phyloP scores from a whole-genome alignment of 2,113 vertebrate species.

The Cichladusa arquata region DNA sequence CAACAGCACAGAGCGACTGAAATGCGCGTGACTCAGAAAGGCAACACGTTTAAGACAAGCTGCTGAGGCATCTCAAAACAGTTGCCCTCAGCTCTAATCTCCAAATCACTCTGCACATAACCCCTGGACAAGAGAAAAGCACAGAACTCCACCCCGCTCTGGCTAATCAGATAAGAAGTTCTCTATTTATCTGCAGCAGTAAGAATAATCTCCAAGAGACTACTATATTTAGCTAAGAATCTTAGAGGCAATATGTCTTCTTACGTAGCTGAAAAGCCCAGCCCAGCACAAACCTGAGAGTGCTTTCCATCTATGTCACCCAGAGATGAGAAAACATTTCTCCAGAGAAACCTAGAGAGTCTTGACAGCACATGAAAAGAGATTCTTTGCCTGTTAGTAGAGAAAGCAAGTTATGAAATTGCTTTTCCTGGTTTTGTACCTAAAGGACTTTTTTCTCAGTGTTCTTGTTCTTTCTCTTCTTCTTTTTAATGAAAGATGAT shows the following conservation, averaged over 20 bases:
- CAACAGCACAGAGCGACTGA: rapidly evolving
- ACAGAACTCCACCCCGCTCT: not conserved
- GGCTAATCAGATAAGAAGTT: conserved; percentile 23
- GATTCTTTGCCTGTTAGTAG: not conserved
- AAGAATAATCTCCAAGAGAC: conserved; percentile 6
- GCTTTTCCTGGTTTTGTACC: not conserved
- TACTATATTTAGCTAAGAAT: conserved; percentile 40
- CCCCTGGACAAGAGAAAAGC: not conserved
- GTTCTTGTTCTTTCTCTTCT: not conserved
- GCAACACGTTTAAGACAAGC: not conserved
- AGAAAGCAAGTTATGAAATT: not conserved
- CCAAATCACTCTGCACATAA: not conserved
- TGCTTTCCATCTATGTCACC: not conserved
- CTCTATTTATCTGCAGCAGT: not conserved
- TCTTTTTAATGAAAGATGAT: not conserved
- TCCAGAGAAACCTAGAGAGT: not conserved
- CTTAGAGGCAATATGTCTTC: not conserved
- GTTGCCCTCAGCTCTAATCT: not conserved
- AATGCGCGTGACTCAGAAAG: not conserved
- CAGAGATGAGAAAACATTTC: not conserved
- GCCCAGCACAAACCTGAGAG: not conserved
- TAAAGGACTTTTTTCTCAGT: not conserved
- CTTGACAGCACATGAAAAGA: not conserved
- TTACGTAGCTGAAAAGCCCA: not conserved
- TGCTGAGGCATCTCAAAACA: not conserved